Evolutionary conservation across 2,797 vertebrate genomes (phyloP), one percentile per base, ranked within the genome.

Genomic region (Cirrhinus molitorella): DNA sequence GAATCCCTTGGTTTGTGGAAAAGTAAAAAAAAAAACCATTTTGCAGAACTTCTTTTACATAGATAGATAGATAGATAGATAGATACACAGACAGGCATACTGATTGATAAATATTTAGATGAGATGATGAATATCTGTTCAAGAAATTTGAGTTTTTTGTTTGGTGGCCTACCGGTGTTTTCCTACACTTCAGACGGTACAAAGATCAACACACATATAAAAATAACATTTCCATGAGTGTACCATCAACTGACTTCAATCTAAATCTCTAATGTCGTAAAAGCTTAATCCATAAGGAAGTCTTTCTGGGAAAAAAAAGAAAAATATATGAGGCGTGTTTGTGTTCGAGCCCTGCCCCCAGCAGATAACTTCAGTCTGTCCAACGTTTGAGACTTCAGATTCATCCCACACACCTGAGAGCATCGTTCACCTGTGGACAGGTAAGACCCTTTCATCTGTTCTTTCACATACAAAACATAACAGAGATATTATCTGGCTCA

Each of bases 361-460:
- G 37, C n/a, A n/a, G n/a, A 21, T 63, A 63, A n/a, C 9, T 43
- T 28, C 1, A 43, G 4, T 45, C 11, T 13, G 57, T n/a, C 5
- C 1, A 2, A 10, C 9, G 25, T 49, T 3, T 17, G 25, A 1
- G 23, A 45, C 31, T 55, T 23, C 73, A 76, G 13, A 76, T 14
- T 14, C 12, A 1, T 17, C 51, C 34, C 31, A 63, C 23, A 47
- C 57, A 78, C 43, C 59, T 49, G 59, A 66, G 59, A 66, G 37
- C 43, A 34, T n/a, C 28, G 31, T 34, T 49, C 74, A 63, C 40
- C 76, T 49, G 61, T n/a, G 28, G 12, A 67, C 77, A 79, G 61
- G 77, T 79, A 67, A 67, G 76, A 66, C 59, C 14, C 1, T 19
- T 47, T 34, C 40, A 9, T 55, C 68, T 47, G 63, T 21, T 37